These are phyloP conservation scores for Reticulitermes lucifugus DNA, from an alignment of 2,888 invertebrate species.

Conservation along the genomic window DNA sequence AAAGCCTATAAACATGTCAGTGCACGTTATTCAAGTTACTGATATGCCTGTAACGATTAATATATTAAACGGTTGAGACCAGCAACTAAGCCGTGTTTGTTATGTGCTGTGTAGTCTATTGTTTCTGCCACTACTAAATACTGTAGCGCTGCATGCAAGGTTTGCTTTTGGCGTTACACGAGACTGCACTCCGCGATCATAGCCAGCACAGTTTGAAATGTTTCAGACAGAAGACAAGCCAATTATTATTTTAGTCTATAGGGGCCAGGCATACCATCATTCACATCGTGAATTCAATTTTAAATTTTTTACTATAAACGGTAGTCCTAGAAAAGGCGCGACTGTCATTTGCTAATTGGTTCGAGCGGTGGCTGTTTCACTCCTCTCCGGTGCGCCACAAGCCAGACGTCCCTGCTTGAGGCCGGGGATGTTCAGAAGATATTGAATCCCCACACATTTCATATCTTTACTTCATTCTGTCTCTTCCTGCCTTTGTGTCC, in stretches of 20 bases:
- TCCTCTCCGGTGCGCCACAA: not conserved
- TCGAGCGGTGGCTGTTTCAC: not conserved
- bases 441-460: not conserved
- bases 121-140: not conserved
- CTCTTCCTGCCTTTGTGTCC: too few relatives aligned
- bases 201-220: not conserved
- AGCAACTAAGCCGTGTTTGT: too few relatives aligned
- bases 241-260: slow-evolving; percentile 37
- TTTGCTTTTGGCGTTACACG: not conserved
- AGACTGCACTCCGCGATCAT: not conserved
- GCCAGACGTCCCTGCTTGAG: not conserved
- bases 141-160: not conserved
- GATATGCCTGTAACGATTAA: too few relatives aligned
- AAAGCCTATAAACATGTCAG: too few relatives aligned
- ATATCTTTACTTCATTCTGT: not conserved
- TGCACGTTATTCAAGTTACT: too few relatives aligned
- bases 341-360: slow-evolving; percentile 41
- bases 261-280: slow-evolving; percentile 19
- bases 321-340: not conserved
- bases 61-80: too few relatives aligned
- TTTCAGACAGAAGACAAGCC: slow-evolving; percentile 23
- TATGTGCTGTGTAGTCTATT: too few relatives aligned
- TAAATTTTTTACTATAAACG: slow-evolving; percentile 33
- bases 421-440: not conserved
- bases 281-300: slow-evolving; percentile 35